These are phyloP conservation scores for Aplysia californica DNA, from an alignment of 1,140 invertebrate genomes.

Conservation along the genomic window DNA sequence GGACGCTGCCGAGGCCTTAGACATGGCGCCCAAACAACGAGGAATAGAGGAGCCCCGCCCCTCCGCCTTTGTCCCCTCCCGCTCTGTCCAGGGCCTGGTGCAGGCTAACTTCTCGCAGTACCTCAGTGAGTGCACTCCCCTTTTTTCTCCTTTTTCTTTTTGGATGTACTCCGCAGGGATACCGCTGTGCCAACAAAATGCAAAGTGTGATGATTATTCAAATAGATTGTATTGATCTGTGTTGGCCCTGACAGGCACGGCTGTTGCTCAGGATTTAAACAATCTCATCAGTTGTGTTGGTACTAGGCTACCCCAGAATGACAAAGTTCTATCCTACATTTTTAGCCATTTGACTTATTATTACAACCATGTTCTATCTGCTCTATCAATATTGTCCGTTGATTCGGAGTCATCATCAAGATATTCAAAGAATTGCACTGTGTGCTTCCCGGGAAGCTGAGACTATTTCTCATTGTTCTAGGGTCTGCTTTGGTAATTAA, in stretches of 20 bases:
- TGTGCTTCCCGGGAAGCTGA: no score
- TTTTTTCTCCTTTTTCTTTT: background rate
- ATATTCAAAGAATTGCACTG: no score
- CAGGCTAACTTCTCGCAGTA: background rate
- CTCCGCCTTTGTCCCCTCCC: background rate
- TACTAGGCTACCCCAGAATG: background rate
- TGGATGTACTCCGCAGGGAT: background rate
- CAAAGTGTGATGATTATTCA: background rate
- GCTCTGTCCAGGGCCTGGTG: background rate
- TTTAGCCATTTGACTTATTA: no score
- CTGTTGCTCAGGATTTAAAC: background rate
- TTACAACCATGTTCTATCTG: no score
- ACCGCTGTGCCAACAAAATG: background rate
- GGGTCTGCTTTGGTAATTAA: no score
- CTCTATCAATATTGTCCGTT: no score
- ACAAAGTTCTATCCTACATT: background rate
- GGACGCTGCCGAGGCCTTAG: constrained; percentile 3
- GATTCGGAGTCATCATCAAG: no score
- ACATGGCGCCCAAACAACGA: background rate
- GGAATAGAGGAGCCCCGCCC: background rate
- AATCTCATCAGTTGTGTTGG: background rate
- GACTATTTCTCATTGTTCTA: no score
- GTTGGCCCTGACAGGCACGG: background rate
- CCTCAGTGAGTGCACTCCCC: background rate
- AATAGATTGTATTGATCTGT: background rate